These are phyloP conservation scores for Catharus ustulatus DNA, from an alignment of 2,797 vertebrate genomes.

Conservation along the genomic window DNA sequence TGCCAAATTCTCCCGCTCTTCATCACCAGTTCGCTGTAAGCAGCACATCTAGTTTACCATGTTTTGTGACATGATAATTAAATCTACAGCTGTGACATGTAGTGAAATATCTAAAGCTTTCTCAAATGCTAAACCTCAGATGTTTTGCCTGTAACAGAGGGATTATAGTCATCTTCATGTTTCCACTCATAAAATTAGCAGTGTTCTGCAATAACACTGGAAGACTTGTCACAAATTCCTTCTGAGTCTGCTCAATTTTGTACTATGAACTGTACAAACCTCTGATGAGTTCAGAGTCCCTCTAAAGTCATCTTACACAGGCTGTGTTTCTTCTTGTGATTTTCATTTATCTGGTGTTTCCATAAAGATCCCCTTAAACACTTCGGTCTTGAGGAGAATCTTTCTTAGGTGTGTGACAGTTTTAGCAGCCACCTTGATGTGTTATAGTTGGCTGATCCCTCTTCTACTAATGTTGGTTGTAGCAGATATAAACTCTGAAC, in stretches of 20 bases:
- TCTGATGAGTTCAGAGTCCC: neutral
- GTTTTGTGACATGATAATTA: constrained; percentile 26
- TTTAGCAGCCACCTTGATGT: neutral
- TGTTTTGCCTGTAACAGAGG: neutral
- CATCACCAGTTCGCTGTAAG: neutral
- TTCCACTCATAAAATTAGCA: neutral
- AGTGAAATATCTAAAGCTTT: neutral
- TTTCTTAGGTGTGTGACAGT: neutral
- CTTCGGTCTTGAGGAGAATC: neutral
- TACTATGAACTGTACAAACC: neutral
- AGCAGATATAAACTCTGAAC: neutral
- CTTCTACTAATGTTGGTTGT: neutral
- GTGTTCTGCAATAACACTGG: neutral
- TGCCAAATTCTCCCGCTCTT: constrained; percentile 18
- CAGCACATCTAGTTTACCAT: neutral
- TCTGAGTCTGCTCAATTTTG: neutral
- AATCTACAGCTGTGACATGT: neutral
- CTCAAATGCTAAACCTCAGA: neutral
- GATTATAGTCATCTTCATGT: neutral
- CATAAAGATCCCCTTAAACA: neutral
- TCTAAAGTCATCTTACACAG: neutral
- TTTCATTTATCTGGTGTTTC: neutral
- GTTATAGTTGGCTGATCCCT: neutral
- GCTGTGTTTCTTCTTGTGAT: neutral
- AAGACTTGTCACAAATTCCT: neutral